Percentiles rank a stretch among this genome's conserved stretches.
phyloP scores from a whole-genome alignment of 2,888 invertebrate species.

The Lepidonotus clava region DNA sequence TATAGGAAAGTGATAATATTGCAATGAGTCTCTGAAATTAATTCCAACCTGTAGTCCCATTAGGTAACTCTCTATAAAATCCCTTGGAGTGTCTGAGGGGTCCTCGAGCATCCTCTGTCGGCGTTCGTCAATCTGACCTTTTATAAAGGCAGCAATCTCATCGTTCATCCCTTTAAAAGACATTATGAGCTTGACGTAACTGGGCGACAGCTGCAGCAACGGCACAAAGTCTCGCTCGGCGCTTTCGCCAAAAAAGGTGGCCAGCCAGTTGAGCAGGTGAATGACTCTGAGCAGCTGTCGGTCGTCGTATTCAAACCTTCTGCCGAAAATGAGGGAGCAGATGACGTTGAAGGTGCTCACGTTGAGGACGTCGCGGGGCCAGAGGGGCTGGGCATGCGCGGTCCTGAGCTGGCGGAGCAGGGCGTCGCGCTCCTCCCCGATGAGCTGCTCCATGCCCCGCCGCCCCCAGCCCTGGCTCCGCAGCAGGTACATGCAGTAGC shows the following conservation, averaged over 20 bases:
- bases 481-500: slow-evolving; percentile 11
- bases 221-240: slow-evolving; percentile 14
- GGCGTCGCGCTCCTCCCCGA: slow-evolving; percentile 17
- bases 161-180: slow-evolving; percentile 1
- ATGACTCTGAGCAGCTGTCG: neutral
- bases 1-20: too few relatives aligned
- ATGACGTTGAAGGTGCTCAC: slow-evolving; percentile 7
- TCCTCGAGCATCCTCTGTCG: neutral
- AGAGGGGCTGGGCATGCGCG: neutral
- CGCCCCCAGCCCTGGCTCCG: slow-evolving; percentile 2
- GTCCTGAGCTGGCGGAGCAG: neutral
- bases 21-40: neutral
- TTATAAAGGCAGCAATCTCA: slow-evolving; percentile 25
- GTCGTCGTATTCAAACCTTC: neutral
- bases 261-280: neutral
- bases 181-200: neutral
- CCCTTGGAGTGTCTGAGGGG: neutral
- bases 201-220: neutral
- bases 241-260: slow-evolving; percentile 2
- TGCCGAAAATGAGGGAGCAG: slow-evolving; percentile 7
- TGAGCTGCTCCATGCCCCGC: neutral
- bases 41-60: too few relatives aligned
- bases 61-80: slow-evolving; percentile 33
- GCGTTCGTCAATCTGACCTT: neutral
- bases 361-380: neutral